phyloP scores from a whole-genome alignment of 2,888 invertebrate species.

The Aphodius sticticus region DNA sequence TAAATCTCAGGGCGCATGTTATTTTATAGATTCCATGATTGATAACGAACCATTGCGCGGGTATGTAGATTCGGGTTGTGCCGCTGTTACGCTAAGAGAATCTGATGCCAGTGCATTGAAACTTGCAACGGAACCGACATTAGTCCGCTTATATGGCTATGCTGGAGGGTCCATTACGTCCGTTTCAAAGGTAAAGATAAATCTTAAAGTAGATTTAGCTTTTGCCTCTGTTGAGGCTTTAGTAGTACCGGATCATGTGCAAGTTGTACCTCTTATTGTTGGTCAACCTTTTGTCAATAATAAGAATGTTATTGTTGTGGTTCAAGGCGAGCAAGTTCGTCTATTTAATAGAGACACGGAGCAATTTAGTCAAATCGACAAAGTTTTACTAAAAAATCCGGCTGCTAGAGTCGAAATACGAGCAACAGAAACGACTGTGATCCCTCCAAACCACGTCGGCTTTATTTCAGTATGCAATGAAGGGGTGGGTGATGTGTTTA shows the following conservation, averaged over 20 bases:
- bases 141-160: neutral
- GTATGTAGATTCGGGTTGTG: conserved; percentile 32
- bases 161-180: neutral
- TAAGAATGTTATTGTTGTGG: neutral
- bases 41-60: conserved; percentile 13
- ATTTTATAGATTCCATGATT: conserved; percentile 20
- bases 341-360: conserved; percentile 7
- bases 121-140: neutral
- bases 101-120: neutral
- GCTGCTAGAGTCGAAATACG: neutral
- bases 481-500: too few species aligned
- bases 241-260: conserved; percentile 19
- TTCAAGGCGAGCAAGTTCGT: neutral
- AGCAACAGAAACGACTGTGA: too few species aligned
- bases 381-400: too few species aligned
- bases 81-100: conserved; percentile 23
- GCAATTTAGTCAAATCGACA: neutral
- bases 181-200: conserved; percentile 17
- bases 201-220: conserved; percentile 27
- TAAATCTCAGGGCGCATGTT: neutral
- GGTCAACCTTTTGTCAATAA: conserved; percentile 32
- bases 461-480: neutral
- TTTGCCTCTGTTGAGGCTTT: conserved; percentile 24
- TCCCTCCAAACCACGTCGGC: too few species aligned
- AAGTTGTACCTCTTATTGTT: conserved; percentile 30